These are phyloP conservation scores for Casuarius casuarius DNA, from an alignment of 2,113 vertebrate genomes.

Conservation along the genomic window DNA sequence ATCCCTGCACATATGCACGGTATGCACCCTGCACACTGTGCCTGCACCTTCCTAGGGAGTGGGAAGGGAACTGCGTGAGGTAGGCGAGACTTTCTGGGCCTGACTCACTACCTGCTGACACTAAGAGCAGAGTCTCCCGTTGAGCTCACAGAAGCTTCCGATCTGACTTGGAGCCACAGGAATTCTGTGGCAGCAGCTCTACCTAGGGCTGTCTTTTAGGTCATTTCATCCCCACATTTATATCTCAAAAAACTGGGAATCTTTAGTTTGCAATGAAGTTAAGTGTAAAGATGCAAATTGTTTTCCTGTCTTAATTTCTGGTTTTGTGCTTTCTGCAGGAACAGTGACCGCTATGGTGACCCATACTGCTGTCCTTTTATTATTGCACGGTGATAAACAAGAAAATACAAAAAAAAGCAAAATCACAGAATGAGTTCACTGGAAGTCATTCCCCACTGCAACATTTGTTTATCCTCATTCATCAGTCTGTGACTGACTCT, in stretches of 20 bases:
- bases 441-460: not conserved
- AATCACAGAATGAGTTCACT: not conserved
- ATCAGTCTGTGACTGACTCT: not conserved
- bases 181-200: not conserved
- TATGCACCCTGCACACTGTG: accelerated
- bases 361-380: not conserved
- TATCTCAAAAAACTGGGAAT: not conserved
- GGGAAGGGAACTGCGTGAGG: not conserved
- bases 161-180: accelerated
- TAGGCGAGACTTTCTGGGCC: not conserved
- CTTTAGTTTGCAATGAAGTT: not conserved
- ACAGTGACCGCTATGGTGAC: not conserved
- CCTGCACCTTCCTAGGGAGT: not conserved
- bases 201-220: not conserved
- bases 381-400: not conserved
- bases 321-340: not conserved
- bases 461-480: not conserved
- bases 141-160: not conserved
- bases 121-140: not conserved
- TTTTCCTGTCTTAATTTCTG: not conserved
- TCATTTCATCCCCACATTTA: not conserved
- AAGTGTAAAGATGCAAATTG: not conserved
- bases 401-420: not conserved
- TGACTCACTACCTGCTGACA: not conserved
- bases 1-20: not conserved